A percentile compares a stretch with the other conserved stretches of the same genome.
These are phyloP conservation scores for Apodemus sylvaticus DNA, from an alignment of 2,113 vertebrate species.

Conservation along the genomic window DNA sequence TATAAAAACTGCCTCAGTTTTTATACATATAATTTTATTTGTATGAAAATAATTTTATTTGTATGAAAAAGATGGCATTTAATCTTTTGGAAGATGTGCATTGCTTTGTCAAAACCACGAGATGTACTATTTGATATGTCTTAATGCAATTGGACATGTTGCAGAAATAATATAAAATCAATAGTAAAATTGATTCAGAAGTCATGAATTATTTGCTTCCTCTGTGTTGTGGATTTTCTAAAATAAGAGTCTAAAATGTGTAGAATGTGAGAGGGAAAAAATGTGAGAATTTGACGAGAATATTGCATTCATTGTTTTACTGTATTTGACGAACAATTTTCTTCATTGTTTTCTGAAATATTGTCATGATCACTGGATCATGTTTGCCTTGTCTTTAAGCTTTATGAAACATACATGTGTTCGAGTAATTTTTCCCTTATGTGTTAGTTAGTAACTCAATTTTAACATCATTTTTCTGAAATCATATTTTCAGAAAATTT, in stretches of 20 bases:
- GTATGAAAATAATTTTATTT: conserved; percentile 70
- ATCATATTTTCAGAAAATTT: not conserved
- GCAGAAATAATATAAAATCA: conserved; percentile 64
- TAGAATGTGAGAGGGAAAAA: not conserved
- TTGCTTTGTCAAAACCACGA: conserved; percentile 54
- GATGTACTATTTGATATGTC: conserved; percentile 51
- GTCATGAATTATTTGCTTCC: not conserved
- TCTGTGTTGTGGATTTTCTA: conserved; percentile 1
- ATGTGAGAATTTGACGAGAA: not conserved
- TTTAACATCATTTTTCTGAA: not conserved
- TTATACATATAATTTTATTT: conserved; percentile 77
- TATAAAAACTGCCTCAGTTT: conserved; percentile 44
- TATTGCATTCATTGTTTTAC: not conserved
- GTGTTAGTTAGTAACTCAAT: not conserved
- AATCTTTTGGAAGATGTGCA: conserved; percentile 61
- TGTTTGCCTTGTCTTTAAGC: not conserved
- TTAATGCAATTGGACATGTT: conserved; percentile 63
- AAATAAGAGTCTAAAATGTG: not conserved
- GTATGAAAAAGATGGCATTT: conserved; percentile 55
- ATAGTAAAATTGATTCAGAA: conserved; percentile 39
- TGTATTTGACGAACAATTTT: not conserved
- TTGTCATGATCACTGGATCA: not conserved
- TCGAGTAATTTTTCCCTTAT: not conserved
- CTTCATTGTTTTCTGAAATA: not conserved
- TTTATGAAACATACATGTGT: not conserved